Evolutionary conservation across 2,888 invertebrate species (phyloP).

Genomic region (Eumacrocentrus americanus): DNA sequence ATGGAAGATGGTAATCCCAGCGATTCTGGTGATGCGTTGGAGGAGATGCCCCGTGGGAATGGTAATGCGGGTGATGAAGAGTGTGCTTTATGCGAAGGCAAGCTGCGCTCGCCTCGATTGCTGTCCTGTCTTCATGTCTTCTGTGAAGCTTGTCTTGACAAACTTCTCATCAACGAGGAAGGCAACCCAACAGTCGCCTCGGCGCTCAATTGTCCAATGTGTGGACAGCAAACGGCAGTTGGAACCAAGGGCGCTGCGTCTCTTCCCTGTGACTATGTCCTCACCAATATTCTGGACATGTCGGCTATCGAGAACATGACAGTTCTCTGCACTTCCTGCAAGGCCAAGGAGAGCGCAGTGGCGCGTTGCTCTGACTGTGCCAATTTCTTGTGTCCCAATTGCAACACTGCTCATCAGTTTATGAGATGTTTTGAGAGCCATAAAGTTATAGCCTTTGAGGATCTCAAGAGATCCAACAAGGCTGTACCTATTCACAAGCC

Average conservation of each 20-base stretch:
- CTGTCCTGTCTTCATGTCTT: conserved; percentile 94
- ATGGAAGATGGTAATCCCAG: conserved; percentile 33
- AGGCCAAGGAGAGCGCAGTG: conserved; percentile 91
- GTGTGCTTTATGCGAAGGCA: conserved; percentile 66
- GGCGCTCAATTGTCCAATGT: conserved; percentile 77
- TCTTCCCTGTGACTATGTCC: conserved; percentile 85
- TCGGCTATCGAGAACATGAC: conserved; percentile 76
- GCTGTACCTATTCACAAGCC: conserved; percentile 88
- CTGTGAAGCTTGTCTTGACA: conserved; percentile 90
- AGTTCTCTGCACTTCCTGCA: conserved; percentile 87
- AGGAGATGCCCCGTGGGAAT: conserved; percentile 48
- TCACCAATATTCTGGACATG: conserved; percentile 83
- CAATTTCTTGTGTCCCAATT: conserved; percentile 90
- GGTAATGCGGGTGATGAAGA: conserved; percentile 47
- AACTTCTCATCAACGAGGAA: conserved; percentile 75
- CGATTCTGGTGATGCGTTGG: conserved; percentile 45
- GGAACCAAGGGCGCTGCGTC: conserved; percentile 78
- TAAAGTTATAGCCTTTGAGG: conserved; percentile 87
- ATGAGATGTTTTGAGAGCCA: conserved; percentile 98
- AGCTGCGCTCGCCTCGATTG: conserved; percentile 82
- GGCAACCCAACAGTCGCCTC: conserved; percentile 73
- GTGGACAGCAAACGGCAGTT: conserved; percentile 85
- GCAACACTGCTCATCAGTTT: conserved; percentile 93
- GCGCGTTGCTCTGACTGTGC: conserved; percentile 95
- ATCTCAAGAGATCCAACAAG: conserved; percentile 78